Base-by-base conservation (phyloP, 2,113 vertebrate genomes). In the Gallinago jamesoni region DNA sequence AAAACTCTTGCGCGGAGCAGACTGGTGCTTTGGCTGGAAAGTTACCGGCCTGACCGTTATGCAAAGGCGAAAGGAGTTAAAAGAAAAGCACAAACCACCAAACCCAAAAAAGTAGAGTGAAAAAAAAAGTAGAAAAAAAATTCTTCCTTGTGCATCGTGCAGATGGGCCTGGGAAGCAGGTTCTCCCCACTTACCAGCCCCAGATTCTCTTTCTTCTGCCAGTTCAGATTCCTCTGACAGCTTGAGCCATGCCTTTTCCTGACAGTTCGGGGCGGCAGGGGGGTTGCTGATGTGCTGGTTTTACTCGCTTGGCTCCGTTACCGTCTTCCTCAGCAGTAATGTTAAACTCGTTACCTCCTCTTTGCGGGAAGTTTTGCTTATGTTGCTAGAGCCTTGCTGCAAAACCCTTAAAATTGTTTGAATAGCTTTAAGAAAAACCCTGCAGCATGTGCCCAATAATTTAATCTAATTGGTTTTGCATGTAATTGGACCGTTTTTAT, bases 281-380 rank as follows among this genome's bases (percentile, higher is more conserved):
- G 33, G 8, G 23, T 35, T 94, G 77, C 60, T 81, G 82, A 59
- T 90, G 75, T 69, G 39, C 83, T 94, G 6, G 31, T 77, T 92
- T 91, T 77, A 63, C 63, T 87, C 4, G 5, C 70, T 92, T 96
- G 94, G 89, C 89, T 92, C 77, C 0, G 0, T 72, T 84, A 78
- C 84, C 0, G 0, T 89, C 68, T 73, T 94, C 79, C 83, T 96
- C 83, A 94, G 83, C 85, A 97, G 90, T 81, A 82, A 92, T 76
- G 87, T 57, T 91, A 93, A 96, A 92, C 80, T 92, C 53, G 27
- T 89, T 96, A 64, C 76, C 74, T 93, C 84, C 41, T 78, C 77
- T 95, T 93, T 94, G 84, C 4, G 50, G 91, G 43, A 91, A 94
- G 66, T 87, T 93, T 92, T 87, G 80, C 84, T 92, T 95, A 27